Base-by-base conservation (phyloP, 2,888 invertebrate genomes). In the Alitta virens region DNA sequence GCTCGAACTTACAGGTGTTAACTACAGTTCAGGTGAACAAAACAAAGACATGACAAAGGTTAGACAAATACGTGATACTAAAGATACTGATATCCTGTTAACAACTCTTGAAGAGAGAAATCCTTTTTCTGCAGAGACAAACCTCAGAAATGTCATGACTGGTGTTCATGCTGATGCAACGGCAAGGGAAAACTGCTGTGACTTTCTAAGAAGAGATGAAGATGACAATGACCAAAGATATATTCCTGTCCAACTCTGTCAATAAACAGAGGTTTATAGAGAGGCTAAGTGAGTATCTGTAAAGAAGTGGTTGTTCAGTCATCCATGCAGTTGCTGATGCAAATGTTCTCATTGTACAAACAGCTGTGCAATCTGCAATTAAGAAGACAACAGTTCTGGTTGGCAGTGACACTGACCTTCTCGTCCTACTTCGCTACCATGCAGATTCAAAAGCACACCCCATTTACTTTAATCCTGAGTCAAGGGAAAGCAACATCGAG, bases 341-440 rank as follows among this genome's bases (percentile, higher is more conserved):
- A 18, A 74, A 74, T 55, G 2, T 66, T n/a, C 60, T 69, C 1
- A 72, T 74, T 54, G 71, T 65, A 1, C 14, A 65, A 43, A 73
- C 67, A 9, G 70, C 69, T 0, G 16, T 74, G 2, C 18, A 57
- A 7, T 49, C n/a, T 24, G 63, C 70, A 16, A 21, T 49, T 24
- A 16, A n/a, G 24, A 24, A 21, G 3, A 46, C 23, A 7, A 68
- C 68, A 46, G 62, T 62, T 25, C 16, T 72, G 2, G 55, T 73
- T 49, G 74, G 70, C 12, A 72, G 72, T 51, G 74, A 75, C 52
- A 75, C 74, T 21, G 72, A 74, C 59, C 51, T 75, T 14, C 59
- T 75, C 1, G 63, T 72, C 16, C 63, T 73, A 7, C 49, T 75
- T 43, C 63, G 67, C 54, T 68, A 23, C 16, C 9, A 23, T 21